phyloP scores from a whole-genome alignment of 2,113 vertebrate genomes.

The Chlorocebus sabaeus region DNA sequence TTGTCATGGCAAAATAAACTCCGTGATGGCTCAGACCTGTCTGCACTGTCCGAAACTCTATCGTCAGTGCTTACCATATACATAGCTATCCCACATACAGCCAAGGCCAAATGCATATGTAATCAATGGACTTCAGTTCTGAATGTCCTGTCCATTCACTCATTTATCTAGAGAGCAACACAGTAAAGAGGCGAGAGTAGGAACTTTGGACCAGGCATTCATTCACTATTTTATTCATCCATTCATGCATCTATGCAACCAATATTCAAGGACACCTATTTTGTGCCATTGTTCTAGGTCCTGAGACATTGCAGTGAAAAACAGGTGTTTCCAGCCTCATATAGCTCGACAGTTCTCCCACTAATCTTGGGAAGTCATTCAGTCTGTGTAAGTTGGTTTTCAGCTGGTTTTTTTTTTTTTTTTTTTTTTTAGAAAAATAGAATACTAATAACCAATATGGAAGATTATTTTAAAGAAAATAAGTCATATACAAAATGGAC shows the following conservation, averaged over 20 bases:
- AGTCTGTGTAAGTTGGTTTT: background rate
- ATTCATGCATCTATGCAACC: background rate
- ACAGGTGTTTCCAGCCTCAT: background rate
- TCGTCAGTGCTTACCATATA: background rate
- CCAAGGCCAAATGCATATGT: background rate
- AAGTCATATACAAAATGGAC: background rate
- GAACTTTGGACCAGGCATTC: background rate
- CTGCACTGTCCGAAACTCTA: background rate
- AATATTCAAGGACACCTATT: background rate
- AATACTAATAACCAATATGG: background rate
- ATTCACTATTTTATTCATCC: background rate
- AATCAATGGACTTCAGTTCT: background rate
- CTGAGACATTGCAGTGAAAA: background rate
- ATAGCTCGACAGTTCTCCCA: background rate
- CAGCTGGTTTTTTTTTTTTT: background rate
- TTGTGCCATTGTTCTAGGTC: background rate
- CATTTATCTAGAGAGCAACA: background rate
- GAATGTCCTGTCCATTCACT: background rate
- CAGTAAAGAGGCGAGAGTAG: background rate
- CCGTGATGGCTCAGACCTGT: background rate
- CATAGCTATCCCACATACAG: fast-evolving
- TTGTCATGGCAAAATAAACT: background rate
- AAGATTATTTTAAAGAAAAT: background rate
- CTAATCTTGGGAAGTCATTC: background rate
- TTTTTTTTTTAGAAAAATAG: background rate